Base-by-base conservation (phyloP, 2,113 vertebrate species). In the Anoura caudifer region DNA sequence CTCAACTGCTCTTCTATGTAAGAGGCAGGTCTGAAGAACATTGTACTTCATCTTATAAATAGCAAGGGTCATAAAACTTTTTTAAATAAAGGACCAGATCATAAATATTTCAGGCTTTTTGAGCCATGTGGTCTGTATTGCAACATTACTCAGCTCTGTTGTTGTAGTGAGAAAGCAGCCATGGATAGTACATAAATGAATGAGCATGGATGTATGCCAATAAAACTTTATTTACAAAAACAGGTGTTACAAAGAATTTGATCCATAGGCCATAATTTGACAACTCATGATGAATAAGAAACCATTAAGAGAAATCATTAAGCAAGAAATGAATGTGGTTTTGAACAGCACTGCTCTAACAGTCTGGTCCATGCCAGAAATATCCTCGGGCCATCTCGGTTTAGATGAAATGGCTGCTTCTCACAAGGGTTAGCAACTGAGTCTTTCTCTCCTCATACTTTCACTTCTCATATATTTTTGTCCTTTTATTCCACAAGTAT, bases 211-310 rank as follows among this genome's bases (percentile, higher is more conserved):
- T 83, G 15, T 70, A 45, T 89, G 90, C 33, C 80, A 83, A 81
- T 93, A 91, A 89, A 93, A 43, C 41, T 89, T 72, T 59, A 77
- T 90, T 77, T 28, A 86, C 41, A 96, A 87, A 88, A 89, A 50
- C 13, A 82, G 24, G 4, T 20, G 61, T 70, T 16, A 76, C 7
- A 89, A 47, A 92, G 16, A 17, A 73, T 87, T 89, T 83, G 31
- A 16, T 14, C 31, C 45, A 87, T 15, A 54, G 2, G 2, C 17
- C 15, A 72, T 54, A 65, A 52, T 79, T 92, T 92, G 52, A 17
- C 45, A 83, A 90, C 33, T 79, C 20, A 47, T 83, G 31, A 81
- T 5, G 5, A 88, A 38, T 22, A 93, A 45, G 20, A 89, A 88
- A 91, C 56, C 20, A 56, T 63, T 67, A 59, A 81, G 82, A 17